These are phyloP conservation scores for Fregetta grallaria DNA, from an alignment of 2,113 vertebrate species.

Conservation along the genomic window DNA sequence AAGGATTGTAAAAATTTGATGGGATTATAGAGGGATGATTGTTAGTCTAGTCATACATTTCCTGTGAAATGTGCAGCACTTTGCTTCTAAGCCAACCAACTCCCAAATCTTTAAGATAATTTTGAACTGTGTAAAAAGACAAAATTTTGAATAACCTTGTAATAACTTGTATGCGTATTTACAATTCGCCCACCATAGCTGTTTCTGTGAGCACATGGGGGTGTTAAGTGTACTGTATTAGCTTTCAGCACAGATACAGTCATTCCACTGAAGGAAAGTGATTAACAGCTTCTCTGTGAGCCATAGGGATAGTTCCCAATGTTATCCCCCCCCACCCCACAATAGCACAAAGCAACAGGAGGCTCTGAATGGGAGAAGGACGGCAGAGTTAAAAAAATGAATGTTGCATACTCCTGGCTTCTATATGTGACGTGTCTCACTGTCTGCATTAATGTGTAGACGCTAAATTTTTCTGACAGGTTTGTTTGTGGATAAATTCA, in stretches of 20 bases:
- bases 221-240: too few relatives aligned
- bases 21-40: neutral
- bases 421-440: rapidly evolving
- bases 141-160: neutral
- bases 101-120: neutral
- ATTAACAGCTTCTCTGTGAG: neutral
- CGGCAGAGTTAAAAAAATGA: neutral
- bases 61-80: neutral
- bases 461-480: neutral
- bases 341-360: neutral
- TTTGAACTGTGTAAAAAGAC: neutral
- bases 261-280: neutral
- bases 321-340: too few relatives aligned
- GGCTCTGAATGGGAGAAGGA: neutral
- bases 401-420: neutral
- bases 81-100: neutral
- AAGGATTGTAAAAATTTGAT: neutral
- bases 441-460: neutral
- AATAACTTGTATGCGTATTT: rapidly evolving
- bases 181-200: rapidly evolving
- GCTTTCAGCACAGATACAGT: neutral
- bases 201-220: neutral
- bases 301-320: neutral
- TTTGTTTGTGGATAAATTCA: neutral
- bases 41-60: neutral